phyloP scores from a whole-genome alignment of 2,888 invertebrate genomes.

The Glaucopsyche alexis region DNA sequence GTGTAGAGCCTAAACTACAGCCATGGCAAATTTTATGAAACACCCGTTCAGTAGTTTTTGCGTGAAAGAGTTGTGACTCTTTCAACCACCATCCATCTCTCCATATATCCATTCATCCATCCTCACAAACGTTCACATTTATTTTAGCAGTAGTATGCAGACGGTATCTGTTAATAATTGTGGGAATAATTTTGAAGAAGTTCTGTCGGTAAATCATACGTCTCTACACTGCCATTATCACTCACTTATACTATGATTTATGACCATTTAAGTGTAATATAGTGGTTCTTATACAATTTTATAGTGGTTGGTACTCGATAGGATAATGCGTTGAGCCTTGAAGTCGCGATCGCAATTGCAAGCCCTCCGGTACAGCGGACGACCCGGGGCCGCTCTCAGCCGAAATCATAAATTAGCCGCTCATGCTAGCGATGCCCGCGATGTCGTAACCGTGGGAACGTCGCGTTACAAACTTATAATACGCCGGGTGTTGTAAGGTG shows the following conservation, averaged over 20 bases:
- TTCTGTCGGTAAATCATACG: background rate
- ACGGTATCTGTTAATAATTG: background rate
- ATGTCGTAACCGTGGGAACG: slow-evolving; percentile 25
- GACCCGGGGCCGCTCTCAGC: slow-evolving; percentile 15
- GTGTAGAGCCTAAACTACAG: too few relatives aligned
- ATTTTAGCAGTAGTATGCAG: too few relatives aligned
- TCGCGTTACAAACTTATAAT: slow-evolving; percentile 1
- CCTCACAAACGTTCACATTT: too few relatives aligned
- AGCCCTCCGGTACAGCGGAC: background rate
- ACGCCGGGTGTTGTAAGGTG: slow-evolving; percentile 11
- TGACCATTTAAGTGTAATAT: background rate
- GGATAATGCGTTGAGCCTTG: slow-evolving; percentile 8
- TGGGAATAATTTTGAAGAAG: background rate
- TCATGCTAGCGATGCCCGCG: background rate
- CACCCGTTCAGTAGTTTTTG: too few relatives aligned
- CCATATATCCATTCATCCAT: too few relatives aligned
- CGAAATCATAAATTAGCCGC: slow-evolving; percentile 9
- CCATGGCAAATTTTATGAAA: too few relatives aligned
- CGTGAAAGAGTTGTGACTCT: too few relatives aligned
- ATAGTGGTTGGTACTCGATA: background rate
- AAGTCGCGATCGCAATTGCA: background rate
- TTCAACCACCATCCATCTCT: too few relatives aligned
- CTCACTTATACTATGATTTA: background rate
- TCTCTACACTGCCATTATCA: background rate
- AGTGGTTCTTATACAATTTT: background rate